Conservation (phyloP, 1,140 invertebrate genomes). For the Lordiphosa mommai region DNA sequence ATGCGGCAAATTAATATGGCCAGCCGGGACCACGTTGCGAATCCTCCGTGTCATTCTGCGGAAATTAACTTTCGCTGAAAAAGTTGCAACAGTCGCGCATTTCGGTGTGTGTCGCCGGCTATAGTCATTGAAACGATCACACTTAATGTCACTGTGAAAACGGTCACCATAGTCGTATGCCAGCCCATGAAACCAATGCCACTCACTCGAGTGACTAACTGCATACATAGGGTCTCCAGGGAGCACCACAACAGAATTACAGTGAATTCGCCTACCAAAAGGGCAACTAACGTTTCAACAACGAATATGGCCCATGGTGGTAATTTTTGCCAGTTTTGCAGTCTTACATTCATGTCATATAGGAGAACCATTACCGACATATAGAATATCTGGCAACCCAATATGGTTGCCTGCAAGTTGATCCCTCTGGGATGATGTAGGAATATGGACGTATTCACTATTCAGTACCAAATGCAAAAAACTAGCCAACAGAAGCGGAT, state of each 20-base stretch:
- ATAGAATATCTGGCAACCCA: conserved; percentile 24
- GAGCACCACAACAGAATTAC: conserved; percentile 3
- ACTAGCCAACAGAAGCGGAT: background rate
- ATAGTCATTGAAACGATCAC: too few species aligned
- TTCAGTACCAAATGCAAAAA: conserved; percentile 7
- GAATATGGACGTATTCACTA: conserved; percentile 13
- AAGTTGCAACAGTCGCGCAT: too few species aligned
- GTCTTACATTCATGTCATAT: background rate
- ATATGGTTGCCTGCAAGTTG: background rate
- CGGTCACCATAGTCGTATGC: too few species aligned
- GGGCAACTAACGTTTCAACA: conserved; percentile 4
- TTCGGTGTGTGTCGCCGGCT: too few species aligned
- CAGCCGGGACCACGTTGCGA: background rate
- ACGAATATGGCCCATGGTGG: conserved; percentile 6
- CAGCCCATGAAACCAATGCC: too few species aligned
- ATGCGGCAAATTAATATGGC: conserved; percentile 60
- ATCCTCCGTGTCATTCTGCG: too few species aligned
- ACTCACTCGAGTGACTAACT: too few species aligned
- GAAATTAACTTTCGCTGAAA: too few species aligned
- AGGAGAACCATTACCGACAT: conserved; percentile 11
- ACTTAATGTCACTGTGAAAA: too few species aligned
- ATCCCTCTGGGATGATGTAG: conserved; percentile 1
- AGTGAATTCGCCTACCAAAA: conserved; percentile 1
- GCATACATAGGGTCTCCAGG: background rate
- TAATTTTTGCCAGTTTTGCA: background rate